A percentile compares a stretch with the other conserved stretches of the same genome.
These are phyloP conservation scores for Teleogryllus occipitalis DNA, from an alignment of 1,140 invertebrate species.

Conservation along the genomic window DNA sequence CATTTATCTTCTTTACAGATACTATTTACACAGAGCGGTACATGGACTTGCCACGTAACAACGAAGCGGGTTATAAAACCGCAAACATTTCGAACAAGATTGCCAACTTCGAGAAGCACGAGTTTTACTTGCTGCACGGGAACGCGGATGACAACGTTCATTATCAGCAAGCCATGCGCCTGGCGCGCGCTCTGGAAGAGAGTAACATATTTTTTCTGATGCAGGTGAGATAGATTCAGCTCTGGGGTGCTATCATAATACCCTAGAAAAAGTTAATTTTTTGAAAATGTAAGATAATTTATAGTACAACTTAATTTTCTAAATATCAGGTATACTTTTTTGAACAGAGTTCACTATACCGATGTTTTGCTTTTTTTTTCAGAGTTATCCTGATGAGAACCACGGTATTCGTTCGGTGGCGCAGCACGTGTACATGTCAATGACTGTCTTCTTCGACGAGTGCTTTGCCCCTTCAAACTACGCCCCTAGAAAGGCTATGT, in stretches of 20 bases:
- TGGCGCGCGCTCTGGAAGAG: slow-evolving; percentile 69
- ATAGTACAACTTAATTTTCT: too few species aligned
- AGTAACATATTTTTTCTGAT: slow-evolving; percentile 77
- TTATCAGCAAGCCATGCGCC: slow-evolving; percentile 85
- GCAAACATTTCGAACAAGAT: slow-evolving; percentile 60
- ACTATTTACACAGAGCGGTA: slow-evolving; percentile 93
- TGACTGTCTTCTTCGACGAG: slow-evolving; percentile 77
- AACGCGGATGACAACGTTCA: slow-evolving; percentile 91
- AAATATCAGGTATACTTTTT: too few species aligned
- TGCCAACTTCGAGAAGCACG: slow-evolving; percentile 68
- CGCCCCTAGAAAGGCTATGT: too few species aligned
- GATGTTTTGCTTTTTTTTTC: slow-evolving; percentile 32
- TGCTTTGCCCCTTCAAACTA: slow-evolving; percentile 42
- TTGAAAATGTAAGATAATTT: too few species aligned
- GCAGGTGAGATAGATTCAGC: slow-evolving; percentile 53
- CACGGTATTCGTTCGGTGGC: slow-evolving; percentile 70
- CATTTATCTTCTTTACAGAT: slow-evolving; percentile 47
- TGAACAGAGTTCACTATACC: too few species aligned
- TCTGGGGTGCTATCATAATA: too few species aligned
- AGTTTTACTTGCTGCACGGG: slow-evolving; percentile 80
- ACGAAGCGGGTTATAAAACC: slow-evolving; percentile 64
- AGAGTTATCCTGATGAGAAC: slow-evolving; percentile 91
- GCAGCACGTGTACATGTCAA: slow-evolving; percentile 78
- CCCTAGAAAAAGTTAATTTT: too few species aligned
- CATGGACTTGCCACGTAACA: slow-evolving; percentile 78